Percentiles rank a stretch among this genome's conserved stretches.
Conservation (phyloP, 2,113 vertebrate genomes). For the Pleuronectes platessa region DNA sequence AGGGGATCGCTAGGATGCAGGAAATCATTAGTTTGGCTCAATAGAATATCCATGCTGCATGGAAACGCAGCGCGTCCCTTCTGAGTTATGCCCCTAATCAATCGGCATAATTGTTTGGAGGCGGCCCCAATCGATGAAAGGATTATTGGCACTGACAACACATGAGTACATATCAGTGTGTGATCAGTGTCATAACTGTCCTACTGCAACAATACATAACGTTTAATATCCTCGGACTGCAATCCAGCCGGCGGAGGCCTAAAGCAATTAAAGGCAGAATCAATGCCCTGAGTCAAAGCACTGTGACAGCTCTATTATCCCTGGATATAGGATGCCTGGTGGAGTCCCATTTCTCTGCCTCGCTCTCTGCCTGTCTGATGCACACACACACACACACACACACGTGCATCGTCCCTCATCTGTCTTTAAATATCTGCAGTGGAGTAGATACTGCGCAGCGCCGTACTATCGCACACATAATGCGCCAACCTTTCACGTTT, state of each 20-base stretch:
- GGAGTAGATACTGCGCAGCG: slow-evolving; percentile 33
- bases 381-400: slow-evolving; percentile 11
- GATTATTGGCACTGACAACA: slow-evolving; percentile 73
- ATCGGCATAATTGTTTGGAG: slow-evolving; percentile 66
- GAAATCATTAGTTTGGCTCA: slow-evolving; percentile 46
- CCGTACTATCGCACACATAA: slow-evolving; percentile 21
- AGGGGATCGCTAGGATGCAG: slow-evolving; percentile 2
- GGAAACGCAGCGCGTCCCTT: slow-evolving; percentile 13
- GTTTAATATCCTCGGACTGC: slow-evolving; percentile 72
- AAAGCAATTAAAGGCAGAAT: slow-evolving; percentile 81
- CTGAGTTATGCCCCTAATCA: slow-evolving; percentile 54
- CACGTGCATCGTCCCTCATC: slow-evolving; percentile 20
- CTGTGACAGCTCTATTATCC: slow-evolving; percentile 81
- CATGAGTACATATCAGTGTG: slow-evolving; percentile 75
- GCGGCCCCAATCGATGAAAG: slow-evolving; percentile 64
- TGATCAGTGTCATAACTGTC: slow-evolving; percentile 77
- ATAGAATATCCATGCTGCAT: slow-evolving; percentile 40
- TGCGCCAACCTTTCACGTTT: slow-evolving; percentile 34
- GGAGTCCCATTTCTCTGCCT: slow-evolving; percentile 41
- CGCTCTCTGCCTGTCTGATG: slow-evolving; percentile 8
- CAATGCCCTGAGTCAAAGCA: slow-evolving; percentile 80
- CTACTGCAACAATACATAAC: slow-evolving; percentile 73
- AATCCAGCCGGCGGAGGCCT: slow-evolving; percentile 59
- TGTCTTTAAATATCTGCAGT: slow-evolving; percentile 48
- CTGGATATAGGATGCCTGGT: slow-evolving; percentile 62